Percentiles rank a stretch among this genome's conserved stretches.
Conservation (phyloP, 2,888 invertebrate genomes). For the Dexiosoma caninum region DNA sequence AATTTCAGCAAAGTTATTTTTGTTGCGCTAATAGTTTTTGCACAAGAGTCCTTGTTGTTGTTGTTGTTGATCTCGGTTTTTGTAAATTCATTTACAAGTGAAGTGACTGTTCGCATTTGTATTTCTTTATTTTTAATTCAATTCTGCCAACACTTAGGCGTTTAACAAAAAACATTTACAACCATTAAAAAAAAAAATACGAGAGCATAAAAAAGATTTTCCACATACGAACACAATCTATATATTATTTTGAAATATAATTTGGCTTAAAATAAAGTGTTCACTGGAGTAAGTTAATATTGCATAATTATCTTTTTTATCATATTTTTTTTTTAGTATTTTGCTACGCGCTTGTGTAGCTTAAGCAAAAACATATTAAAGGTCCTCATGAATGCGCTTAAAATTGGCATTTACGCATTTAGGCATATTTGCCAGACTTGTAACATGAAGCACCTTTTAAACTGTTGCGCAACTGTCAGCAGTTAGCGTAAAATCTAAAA, state of each 20-base stretch:
- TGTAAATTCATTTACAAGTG: conserved; percentile 50
- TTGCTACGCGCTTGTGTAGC: no score
- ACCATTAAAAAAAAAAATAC: not conserved
- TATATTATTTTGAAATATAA: not conserved
- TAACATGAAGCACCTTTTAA: no score
- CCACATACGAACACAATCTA: not conserved
- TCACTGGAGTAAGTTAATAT: no score
- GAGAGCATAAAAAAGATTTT: not conserved
- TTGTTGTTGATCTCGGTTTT: conserved; percentile 57
- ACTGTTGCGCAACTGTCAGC: no score
- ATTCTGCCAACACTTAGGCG: conserved; percentile 45
- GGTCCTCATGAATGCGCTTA: no score
- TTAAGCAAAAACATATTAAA: no score
- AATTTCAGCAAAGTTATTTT: not conserved
- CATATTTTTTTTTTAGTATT: no score
- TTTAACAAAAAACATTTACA: conserved; percentile 8
- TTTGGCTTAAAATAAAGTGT: no score
- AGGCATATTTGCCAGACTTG: no score
- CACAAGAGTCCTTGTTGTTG: conserved; percentile 50
- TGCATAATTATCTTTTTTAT: no score
- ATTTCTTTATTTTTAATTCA: conserved; percentile 8
- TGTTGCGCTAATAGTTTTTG: conserved; percentile 14
- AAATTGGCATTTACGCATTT: no score
- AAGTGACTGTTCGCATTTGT: conserved; percentile 38
- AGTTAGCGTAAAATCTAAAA: no score